phyloP scores from a whole-genome alignment of 2,113 vertebrate species.

The Glareola pratincola region DNA sequence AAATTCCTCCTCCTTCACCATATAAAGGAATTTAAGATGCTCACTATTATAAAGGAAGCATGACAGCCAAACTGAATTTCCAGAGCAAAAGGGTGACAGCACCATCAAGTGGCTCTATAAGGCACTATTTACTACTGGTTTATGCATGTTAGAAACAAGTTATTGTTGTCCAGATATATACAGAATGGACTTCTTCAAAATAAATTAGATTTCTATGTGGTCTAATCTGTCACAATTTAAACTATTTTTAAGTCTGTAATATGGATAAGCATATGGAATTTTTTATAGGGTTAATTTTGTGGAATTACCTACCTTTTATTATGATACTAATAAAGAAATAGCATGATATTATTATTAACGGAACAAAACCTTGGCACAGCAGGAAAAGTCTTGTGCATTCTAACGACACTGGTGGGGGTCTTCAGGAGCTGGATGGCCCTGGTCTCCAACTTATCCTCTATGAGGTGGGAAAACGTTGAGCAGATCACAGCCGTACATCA shows the following conservation, averaged over 20 bases:
- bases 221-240: too few species aligned
- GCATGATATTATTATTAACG: neutral
- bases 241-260: neutral
- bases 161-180: neutral
- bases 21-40: neutral
- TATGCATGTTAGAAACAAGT: neutral
- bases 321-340: neutral
- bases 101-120: conserved; percentile 48
- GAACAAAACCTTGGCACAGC: neutral
- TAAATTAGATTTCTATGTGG: too few species aligned
- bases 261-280: neutral
- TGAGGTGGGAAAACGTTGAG: neutral
- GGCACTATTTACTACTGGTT: neutral
- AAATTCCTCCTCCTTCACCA: neutral
- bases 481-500: neutral
- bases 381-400: neutral
- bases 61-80: neutral
- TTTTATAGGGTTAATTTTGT: neutral
- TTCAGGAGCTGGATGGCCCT: neutral
- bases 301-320: neutral
- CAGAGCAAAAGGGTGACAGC: conserved; percentile 19
- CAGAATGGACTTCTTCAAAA: neutral
- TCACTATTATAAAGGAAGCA: neutral
- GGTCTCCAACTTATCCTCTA: neutral
- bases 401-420: neutral